These are phyloP conservation scores for Podiceps cristatus DNA, from an alignment of 2,113 vertebrate species.

Conservation along the genomic window DNA sequence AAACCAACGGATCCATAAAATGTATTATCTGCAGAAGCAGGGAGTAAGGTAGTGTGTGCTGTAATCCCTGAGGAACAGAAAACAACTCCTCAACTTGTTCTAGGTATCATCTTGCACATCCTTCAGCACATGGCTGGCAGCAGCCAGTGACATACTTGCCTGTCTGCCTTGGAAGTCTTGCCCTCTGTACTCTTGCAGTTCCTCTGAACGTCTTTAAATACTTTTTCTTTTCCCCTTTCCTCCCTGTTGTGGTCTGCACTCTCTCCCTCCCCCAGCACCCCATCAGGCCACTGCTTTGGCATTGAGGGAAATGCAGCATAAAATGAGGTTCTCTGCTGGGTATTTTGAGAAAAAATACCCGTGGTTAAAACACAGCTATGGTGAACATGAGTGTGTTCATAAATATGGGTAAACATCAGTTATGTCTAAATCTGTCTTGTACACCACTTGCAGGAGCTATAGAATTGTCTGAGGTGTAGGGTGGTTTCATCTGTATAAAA, in stretches of 20 bases:
- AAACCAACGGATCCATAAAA: not conserved
- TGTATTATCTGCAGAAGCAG: not conserved
- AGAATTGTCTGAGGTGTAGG: not conserved
- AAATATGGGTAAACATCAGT: not conserved
- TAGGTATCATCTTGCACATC: not conserved
- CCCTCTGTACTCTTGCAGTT: not conserved
- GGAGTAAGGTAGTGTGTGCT: not conserved
- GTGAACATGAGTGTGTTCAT: not conserved
- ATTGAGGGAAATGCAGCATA: not conserved
- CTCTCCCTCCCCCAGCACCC: not conserved
- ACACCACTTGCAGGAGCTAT: not conserved
- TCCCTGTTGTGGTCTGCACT: not conserved
- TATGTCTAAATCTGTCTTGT: not conserved
- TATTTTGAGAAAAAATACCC: not conserved
- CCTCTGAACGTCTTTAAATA: not conserved
- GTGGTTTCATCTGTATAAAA: not conserved
- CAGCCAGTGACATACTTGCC: not conserved
- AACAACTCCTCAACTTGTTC: fast-evolving
- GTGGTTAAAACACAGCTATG: not conserved
- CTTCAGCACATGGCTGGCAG: not conserved
- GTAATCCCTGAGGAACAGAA: not conserved
- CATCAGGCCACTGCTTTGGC: not conserved
- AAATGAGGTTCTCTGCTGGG: not conserved
- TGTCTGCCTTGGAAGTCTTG: not conserved
- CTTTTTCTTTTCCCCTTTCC: not conserved